Evolutionary conservation across 2,113 vertebrate species (phyloP).

Genomic region (Percina caprodes): DNA sequence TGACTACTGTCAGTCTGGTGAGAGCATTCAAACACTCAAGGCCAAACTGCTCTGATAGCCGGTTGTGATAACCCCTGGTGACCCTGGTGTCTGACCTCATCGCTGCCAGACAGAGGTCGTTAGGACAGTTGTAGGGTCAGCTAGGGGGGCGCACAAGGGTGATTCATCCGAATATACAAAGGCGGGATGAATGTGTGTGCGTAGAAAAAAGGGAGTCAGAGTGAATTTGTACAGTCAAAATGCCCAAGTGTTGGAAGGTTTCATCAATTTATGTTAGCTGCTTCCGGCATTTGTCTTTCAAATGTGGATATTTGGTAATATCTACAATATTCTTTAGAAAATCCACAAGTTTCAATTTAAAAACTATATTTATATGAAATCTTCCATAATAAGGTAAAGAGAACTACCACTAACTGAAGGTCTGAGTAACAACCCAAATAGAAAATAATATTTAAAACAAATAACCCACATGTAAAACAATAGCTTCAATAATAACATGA

Average conservation of each 20-base stretch:
- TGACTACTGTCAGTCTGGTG: constrained; percentile 59
- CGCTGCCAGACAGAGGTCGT: constrained; percentile 56
- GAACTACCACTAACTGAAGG: neutral
- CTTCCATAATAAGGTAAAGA: neutral
- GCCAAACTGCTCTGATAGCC: constrained; percentile 58
- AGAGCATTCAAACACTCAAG: constrained; percentile 60
- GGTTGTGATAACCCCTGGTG: constrained; percentile 68
- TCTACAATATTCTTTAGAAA: neutral
- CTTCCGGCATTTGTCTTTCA: neutral
- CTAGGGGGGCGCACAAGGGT: neutral
- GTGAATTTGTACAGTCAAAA: neutral
- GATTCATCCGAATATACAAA: constrained; percentile 28
- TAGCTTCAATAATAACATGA: neutral
- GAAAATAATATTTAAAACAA: neutral
- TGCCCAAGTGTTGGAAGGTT: neutral
- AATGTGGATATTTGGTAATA: neutral
- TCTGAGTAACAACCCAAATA: neutral
- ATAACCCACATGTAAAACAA: constrained; percentile 6
- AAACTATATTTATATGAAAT: neutral
- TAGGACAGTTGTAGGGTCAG: constrained; percentile 14
- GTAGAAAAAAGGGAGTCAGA: neutral
- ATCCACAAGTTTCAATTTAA: neutral
- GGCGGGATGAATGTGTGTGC: constrained; percentile 21
- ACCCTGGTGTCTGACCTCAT: constrained; percentile 69
- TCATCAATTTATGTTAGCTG: neutral